These are phyloP conservation scores for Corythaixoides concolor DNA, from an alignment of 2,113 vertebrate species.

Conservation along the genomic window DNA sequence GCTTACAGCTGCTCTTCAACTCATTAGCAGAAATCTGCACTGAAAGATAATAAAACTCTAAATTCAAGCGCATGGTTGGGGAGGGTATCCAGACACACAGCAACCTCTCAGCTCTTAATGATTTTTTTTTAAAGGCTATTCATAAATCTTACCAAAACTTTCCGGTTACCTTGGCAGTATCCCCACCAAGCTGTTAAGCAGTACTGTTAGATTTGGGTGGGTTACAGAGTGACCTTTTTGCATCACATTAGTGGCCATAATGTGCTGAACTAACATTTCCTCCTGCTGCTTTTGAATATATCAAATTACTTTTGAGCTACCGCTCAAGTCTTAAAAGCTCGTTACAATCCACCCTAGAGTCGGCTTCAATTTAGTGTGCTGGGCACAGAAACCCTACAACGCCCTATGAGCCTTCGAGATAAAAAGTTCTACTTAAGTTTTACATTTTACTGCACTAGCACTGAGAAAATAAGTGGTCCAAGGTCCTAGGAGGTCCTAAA, in stretches of 20 bases:
- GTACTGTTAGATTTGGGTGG: not conserved
- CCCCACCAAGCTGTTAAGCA: not conserved
- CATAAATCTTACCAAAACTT: not conserved
- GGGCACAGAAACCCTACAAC: not conserved
- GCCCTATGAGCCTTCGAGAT: fast-evolving
- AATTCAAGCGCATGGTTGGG: not conserved
- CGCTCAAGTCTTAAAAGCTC: not conserved
- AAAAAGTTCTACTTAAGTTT: not conserved
- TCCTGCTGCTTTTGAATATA: slow-evolving; percentile 1
- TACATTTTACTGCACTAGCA: not conserved
- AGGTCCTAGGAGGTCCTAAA: not conserved
- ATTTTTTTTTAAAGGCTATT: not conserved
- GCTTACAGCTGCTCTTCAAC: not conserved
- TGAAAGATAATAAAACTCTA: not conserved
- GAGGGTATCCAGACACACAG: not conserved
- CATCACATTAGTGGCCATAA: not conserved
- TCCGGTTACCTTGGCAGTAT: not conserved
- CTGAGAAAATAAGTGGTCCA: not conserved
- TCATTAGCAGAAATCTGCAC: not conserved
- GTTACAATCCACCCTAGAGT: not conserved
- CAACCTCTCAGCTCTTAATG: not conserved
- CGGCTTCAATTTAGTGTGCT: not conserved
- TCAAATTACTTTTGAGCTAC: not conserved
- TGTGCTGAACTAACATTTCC: not conserved
- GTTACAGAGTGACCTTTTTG: not conserved